phyloP scores from a whole-genome alignment of 2,113 vertebrate species.

The Hipposideros armiger region DNA sequence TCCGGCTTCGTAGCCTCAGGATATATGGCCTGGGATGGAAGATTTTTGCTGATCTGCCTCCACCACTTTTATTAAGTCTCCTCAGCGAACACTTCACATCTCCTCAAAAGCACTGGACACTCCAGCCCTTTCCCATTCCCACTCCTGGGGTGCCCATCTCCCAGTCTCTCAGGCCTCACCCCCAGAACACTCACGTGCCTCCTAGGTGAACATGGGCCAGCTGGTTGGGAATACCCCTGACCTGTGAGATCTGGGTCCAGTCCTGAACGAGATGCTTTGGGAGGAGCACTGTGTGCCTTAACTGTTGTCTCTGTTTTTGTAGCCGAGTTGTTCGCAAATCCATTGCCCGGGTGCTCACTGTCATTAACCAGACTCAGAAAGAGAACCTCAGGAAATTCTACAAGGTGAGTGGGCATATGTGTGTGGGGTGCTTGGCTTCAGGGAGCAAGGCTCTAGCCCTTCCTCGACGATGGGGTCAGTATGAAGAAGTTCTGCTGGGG shows the following conservation, averaged over 20 bases:
- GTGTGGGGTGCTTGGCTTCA: background rate
- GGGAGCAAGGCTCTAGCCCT: background rate
- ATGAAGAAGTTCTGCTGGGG: background rate
- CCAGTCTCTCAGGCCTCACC: background rate
- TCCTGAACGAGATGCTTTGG: background rate
- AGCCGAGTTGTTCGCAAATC: constrained; percentile 99
- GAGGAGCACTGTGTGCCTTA: background rate
- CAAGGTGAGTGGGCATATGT: constrained; percentile 89
- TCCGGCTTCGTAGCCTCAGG: background rate
- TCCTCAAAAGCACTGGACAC: background rate
- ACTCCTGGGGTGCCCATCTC: background rate
- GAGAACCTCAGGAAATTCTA: constrained; percentile 99
- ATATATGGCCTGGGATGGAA: background rate
- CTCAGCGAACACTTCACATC: background rate
- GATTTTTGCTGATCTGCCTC: background rate
- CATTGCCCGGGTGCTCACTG: constrained; percentile 97
- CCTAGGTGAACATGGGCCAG: background rate
- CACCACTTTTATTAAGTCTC: background rate
- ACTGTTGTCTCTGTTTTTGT: background rate
- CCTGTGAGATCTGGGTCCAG: background rate
- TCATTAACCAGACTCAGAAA: constrained; percentile 99
- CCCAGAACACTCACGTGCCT: background rate
- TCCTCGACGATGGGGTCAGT: background rate
- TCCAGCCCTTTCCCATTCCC: background rate
- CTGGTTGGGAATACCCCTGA: background rate